A percentile compares a stretch with the other conserved stretches of the same genome.
These are phyloP conservation scores for Uropsilus gracilis DNA, from an alignment of 2,113 vertebrate species.

Conservation along the genomic window DNA sequence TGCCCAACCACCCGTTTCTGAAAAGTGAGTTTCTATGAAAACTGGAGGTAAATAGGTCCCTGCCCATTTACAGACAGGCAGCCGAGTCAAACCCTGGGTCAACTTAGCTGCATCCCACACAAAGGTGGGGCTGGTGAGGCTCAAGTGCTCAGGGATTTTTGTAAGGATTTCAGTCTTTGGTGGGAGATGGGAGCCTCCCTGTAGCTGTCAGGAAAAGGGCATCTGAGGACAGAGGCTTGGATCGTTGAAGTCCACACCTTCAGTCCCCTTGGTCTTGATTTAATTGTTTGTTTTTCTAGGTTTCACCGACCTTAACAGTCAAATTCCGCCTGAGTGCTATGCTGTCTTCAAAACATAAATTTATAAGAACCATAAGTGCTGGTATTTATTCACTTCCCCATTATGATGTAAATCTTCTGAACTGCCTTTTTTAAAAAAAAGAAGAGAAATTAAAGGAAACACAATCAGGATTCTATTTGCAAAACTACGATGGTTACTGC, in stretches of 20 bases:
- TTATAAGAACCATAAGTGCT: conserved; percentile 96
- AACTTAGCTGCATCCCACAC: not conserved
- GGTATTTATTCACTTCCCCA: conserved; percentile 92
- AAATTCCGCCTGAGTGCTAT: conserved; percentile 87
- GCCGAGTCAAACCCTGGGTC: not conserved
- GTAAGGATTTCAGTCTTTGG: not conserved
- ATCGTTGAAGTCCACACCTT: accelerated
- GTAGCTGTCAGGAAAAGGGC: not conserved
- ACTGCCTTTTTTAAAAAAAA: conserved; percentile 89
- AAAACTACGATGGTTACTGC: conserved; percentile 66
- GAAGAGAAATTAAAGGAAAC: conserved; percentile 63
- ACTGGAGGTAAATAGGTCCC: not conserved
- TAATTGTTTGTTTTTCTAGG: conserved; percentile 84
- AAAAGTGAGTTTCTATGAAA: not conserved
- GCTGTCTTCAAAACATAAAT: conserved; percentile 87
- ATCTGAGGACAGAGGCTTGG: not conserved
- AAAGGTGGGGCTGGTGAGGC: not conserved
- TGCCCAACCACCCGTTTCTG: not conserved
- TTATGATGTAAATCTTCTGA: conserved; percentile 92
- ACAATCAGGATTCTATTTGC: conserved; percentile 81
- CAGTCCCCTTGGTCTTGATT: not conserved
- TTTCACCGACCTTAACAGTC: conserved; percentile 97
- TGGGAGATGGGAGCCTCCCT: not conserved
- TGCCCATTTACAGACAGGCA: not conserved
- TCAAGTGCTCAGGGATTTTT: not conserved